phyloP scores from a whole-genome alignment of 2,797 vertebrate genomes.

The Diplodus sargus region DNA sequence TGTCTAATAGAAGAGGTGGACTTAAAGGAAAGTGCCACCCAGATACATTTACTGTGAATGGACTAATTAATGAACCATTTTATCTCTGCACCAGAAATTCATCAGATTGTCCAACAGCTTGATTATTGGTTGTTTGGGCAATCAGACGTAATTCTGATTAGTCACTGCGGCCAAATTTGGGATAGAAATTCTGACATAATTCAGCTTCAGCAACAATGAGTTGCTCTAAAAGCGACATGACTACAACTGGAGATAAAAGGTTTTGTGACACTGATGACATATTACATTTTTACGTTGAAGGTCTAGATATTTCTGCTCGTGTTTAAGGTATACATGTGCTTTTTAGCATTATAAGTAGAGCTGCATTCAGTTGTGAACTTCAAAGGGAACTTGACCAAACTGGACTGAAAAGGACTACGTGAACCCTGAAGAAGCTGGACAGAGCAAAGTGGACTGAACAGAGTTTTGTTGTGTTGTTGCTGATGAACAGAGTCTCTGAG shows the following conservation, averaged over 20 bases:
- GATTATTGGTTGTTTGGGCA: background rate
- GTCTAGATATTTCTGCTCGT: background rate
- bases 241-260: background rate
- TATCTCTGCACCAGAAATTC: background rate
- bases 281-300: too few species aligned
- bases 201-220: background rate
- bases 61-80: background rate
- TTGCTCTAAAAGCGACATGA: background rate
- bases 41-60: background rate
- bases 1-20: too few species aligned
- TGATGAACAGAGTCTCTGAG: conserved; percentile 48
- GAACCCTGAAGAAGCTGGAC: background rate
- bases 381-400: background rate
- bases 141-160: background rate
- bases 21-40: background rate
- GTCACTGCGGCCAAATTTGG: background rate
- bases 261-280: background rate
- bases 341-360: background rate
- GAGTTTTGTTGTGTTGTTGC: conserved; percentile 5
- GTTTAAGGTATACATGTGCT: background rate
- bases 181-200: background rate
- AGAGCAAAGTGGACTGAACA: background rate
- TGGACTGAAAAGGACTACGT: background rate
- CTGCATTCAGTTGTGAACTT: background rate
- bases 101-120: background rate